phyloP scores from a whole-genome alignment of 2,113 vertebrate genomes.

The Elaphurus davidianus region DNA sequence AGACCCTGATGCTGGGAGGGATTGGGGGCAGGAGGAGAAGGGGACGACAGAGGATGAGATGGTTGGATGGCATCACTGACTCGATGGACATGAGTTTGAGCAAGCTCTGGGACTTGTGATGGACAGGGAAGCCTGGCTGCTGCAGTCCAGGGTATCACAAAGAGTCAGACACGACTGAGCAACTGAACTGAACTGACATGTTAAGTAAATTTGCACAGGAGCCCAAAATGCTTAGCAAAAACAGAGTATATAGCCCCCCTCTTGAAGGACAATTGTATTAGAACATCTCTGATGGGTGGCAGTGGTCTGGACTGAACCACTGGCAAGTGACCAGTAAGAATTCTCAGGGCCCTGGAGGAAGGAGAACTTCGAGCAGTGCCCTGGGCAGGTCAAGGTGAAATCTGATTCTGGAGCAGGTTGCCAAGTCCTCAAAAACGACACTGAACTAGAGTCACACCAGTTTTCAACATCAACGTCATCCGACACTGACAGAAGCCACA shows the following conservation, averaged over 20 bases:
- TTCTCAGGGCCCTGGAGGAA: neutral
- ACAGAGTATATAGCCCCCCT: neutral
- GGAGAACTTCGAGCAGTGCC: neutral
- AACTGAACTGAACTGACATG: neutral
- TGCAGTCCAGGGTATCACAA: neutral
- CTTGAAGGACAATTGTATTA: neutral
- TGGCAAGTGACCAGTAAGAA: neutral
- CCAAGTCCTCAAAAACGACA: neutral
- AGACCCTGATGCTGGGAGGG: neutral
- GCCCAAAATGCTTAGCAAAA: neutral
- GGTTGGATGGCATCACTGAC: neutral
- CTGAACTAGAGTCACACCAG: neutral
- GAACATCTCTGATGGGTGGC: neutral
- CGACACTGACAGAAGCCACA: neutral
- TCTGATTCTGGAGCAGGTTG: neutral
- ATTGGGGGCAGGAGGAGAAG: neutral
- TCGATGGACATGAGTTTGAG: neutral
- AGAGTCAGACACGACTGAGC: neutral
- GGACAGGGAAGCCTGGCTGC: neutral
- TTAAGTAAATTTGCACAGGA: neutral
- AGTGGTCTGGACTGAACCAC: neutral
- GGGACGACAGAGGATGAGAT: neutral
- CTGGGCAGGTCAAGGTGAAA: neutral
- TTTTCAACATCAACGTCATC: neutral
- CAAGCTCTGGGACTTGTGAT: neutral